These are phyloP conservation scores for Zaprionus lineosus DNA, from an alignment of 2,888 invertebrate species.

Conservation along the genomic window DNA sequence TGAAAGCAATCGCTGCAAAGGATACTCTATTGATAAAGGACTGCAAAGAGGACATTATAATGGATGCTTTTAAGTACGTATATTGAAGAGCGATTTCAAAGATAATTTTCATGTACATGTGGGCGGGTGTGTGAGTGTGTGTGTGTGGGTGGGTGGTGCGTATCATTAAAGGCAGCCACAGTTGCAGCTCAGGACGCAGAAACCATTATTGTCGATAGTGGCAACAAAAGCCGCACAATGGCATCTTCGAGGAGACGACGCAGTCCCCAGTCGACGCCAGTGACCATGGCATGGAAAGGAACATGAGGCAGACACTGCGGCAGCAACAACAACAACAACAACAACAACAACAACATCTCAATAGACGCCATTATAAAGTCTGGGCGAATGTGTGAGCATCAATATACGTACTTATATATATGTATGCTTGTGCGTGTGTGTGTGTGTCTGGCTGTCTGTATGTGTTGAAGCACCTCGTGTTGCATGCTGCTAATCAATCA, in stretches of 20 bases:
- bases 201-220: constrained; percentile 28
- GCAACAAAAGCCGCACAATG: neutral
- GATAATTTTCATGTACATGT: constrained; percentile 31
- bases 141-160: neutral
- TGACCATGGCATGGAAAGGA: constrained; percentile 60
- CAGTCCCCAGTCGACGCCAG: constrained; percentile 1
- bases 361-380: constrained; percentile 69
- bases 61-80: constrained; percentile 13
- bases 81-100: constrained; percentile 50
- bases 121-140: neutral
- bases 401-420: too few relatives aligned
- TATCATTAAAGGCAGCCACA: constrained; percentile 39
- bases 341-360: constrained; percentile 25
- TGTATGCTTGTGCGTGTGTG: constrained; percentile 10
- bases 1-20: constrained; percentile 13
- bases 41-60: constrained; percentile 17
- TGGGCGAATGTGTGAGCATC: too few relatives aligned
- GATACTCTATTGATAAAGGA: constrained; percentile 6
- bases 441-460: constrained; percentile 14
- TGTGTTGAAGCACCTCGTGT: constrained; percentile 69
- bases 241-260: constrained; percentile 17
- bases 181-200: constrained; percentile 21
- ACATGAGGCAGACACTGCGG: constrained; percentile 21
- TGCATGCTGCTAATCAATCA: constrained; percentile 78
- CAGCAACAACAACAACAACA: constrained; percentile 21